Evolutionary conservation across 2,113 vertebrate genomes (phyloP).

Genomic region (Alethe castanea): DNA sequence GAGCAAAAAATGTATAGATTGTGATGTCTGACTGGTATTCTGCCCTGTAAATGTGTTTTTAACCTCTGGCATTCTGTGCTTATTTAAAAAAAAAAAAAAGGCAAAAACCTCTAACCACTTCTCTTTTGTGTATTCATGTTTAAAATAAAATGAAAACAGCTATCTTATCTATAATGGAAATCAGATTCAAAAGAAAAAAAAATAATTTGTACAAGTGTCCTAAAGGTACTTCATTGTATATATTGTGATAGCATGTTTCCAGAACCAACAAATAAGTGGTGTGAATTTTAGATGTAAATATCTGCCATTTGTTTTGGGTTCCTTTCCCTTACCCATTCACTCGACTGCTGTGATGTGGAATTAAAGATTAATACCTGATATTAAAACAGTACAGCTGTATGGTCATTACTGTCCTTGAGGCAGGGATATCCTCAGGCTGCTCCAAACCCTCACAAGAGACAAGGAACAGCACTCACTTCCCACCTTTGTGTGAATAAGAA

Average conservation of each 20-base stretch:
- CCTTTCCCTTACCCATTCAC: constrained; percentile 79
- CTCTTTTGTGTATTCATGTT: constrained; percentile 81
- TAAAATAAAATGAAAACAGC: constrained; percentile 70
- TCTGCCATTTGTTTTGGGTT: constrained; percentile 62
- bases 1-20: constrained; percentile 95
- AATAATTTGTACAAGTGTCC: constrained; percentile 89
- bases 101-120: constrained; percentile 74
- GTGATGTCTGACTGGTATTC: constrained; percentile 92
- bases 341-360: constrained; percentile 92
- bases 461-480: background rate
- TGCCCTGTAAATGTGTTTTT: constrained; percentile 91
- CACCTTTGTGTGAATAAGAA: background rate
- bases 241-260: constrained; percentile 97
- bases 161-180: constrained; percentile 81
- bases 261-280: constrained; percentile 82
- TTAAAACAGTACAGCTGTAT: constrained; percentile 72
- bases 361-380: constrained; percentile 92
- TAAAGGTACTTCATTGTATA: constrained; percentile 94
- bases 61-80: constrained; percentile 80
- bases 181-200: constrained; percentile 77
- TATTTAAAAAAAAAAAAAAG: constrained; percentile 70
- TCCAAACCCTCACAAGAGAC: background rate
- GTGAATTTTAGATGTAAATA: constrained; percentile 98
- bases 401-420: constrained; percentile 42
- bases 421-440: background rate